Conservation (phyloP, 2,113 vertebrate genomes). For the Chaenogobius annularis region DNA sequence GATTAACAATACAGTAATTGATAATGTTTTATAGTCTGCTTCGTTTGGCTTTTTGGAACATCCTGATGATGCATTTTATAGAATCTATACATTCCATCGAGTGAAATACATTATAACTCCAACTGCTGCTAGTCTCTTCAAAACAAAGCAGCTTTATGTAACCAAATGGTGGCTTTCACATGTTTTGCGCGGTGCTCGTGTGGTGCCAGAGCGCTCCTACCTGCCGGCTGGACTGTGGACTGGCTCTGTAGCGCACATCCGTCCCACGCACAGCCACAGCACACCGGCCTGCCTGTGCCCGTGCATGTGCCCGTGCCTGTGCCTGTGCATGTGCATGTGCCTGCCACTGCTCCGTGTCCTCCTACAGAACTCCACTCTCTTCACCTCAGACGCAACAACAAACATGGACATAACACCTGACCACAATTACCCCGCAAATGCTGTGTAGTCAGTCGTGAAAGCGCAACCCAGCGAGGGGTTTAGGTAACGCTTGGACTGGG, state of each 20-base stretch:
- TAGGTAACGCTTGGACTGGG: constrained; percentile 16
- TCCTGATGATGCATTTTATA: no score
- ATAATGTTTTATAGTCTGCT: no score
- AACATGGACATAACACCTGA: constrained; percentile 60
- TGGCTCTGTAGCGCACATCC: constrained; percentile 43
- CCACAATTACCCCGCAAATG: constrained; percentile 47
- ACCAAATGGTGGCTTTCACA: constrained; percentile 33
- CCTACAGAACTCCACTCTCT: constrained; percentile 60
- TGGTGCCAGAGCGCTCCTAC: constrained; percentile 42
- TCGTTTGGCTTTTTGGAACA: no score
- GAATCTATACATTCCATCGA: no score
- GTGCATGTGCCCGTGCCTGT: no score
- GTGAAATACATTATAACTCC: neutral
- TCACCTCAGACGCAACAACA: constrained; percentile 53
- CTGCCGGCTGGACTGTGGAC: constrained; percentile 23
- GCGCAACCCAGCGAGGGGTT: constrained; percentile 11
- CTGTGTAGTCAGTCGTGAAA: constrained; percentile 28
- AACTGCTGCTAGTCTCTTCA: neutral
- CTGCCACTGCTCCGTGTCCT: constrained; percentile 29
- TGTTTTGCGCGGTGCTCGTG: constrained; percentile 41
- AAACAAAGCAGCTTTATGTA: constrained; percentile 22
- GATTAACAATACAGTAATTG: no score
- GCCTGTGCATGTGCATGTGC: neutral
- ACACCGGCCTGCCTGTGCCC: no score
- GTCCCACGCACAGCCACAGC: constrained; percentile 56